These are phyloP conservation scores for Synchiropus splendidus DNA, from an alignment of 2,113 vertebrate species.

Conservation along the genomic window DNA sequence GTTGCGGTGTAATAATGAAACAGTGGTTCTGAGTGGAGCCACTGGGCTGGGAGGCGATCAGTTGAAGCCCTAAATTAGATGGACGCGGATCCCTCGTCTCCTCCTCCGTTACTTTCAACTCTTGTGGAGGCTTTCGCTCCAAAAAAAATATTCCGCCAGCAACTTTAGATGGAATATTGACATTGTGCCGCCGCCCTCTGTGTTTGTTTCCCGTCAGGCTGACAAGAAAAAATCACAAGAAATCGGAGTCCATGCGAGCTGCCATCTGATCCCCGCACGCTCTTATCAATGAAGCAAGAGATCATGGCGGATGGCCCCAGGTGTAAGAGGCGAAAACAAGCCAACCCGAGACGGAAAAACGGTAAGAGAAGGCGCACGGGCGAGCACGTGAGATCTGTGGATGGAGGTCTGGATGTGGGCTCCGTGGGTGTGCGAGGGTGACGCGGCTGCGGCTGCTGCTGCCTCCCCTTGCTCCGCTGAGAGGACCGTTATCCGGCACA, in stretches of 20 bases:
- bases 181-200: constrained; percentile 23
- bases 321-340: constrained; percentile 99
- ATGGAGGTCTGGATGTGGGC: constrained; percentile 22
- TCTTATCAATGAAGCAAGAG: constrained; percentile 97
- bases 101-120: constrained; percentile 1
- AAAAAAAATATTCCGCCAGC: constrained; percentile 25
- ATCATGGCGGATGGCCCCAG: constrained; percentile 99
- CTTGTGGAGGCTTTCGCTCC: constrained; percentile 52
- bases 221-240: constrained; percentile 77
- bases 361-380: constrained; percentile 71
- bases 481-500: too few species aligned
- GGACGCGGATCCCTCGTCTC: constrained; percentile 15
- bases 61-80: constrained; percentile 28
- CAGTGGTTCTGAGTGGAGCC: constrained; percentile 1
- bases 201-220: constrained; percentile 76
- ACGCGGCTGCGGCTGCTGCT: constrained; percentile 13
- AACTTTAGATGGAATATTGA: constrained; percentile 10
- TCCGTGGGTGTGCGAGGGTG: constrained; percentile 20
- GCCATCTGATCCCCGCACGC: constrained; percentile 87
- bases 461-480: too few species aligned
- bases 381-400: constrained; percentile 9
- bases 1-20: too few species aligned
- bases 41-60: constrained; percentile 33
- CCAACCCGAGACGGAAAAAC: constrained; percentile 96
- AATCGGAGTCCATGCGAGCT: constrained; percentile 91